Evolutionary conservation across 2,113 vertebrate genomes (phyloP), one percentile per base, ranked within the genome.

Genomic region (Sapajus apella): DNA sequence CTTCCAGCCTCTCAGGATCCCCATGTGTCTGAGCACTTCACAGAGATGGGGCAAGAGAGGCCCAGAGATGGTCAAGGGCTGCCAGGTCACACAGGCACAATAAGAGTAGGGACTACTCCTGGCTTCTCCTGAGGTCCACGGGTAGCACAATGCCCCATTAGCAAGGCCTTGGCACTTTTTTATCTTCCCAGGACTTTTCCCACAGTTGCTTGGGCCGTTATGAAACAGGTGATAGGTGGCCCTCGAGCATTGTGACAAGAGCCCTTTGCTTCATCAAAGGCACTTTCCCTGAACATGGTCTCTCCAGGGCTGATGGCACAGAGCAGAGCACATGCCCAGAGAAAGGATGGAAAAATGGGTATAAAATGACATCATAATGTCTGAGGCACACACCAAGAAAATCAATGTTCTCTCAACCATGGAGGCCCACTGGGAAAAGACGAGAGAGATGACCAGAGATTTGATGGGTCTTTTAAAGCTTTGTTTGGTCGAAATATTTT

Each of bases 401-500:
- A 76, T 16, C 43, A 80, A 75, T 21, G 40, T 37, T 93, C 86
- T 94, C 80, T 73, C 56, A 17, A 50, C 84, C 64, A 1, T 12
- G 56, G 70, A 73, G 96, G 87, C 76, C 87, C 94, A 37, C 92
- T 64, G 89, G 95, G 91, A 94, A 94, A 70, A 95, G 94, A 66
- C 87, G 95, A 87, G 50, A 84, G 66, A 80, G 90, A 96, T 91
- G 97, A 92, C 96, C 96, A 89, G 79, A 80, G 79, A 61, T 68
- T 90, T 68, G 87, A 87, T 83, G 87, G 83, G 76, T 64, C 95
- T 92, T 97, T 96, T 94, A 98, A 98, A 97, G 97, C 92, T 98
- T 97, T 98, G 97, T 98, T 98, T 98, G 77, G 97, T 87, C 88
- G 73, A 98, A 98, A 97, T 97, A 95, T 98, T 98, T 97, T 97